These are phyloP conservation scores for Arge pagana DNA, from an alignment of 2,888 invertebrate genomes.

Conservation along the genomic window DNA sequence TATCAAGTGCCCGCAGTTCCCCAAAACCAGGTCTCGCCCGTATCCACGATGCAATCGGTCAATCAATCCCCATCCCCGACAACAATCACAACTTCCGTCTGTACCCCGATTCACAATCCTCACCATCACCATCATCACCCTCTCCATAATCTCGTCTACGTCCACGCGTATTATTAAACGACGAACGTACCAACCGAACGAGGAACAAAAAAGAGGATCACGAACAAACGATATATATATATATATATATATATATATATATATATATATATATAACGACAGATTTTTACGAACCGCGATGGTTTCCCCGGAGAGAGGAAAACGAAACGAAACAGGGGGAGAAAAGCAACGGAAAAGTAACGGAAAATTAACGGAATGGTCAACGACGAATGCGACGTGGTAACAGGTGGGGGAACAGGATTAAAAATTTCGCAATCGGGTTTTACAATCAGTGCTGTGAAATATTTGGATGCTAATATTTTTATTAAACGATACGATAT, in stretches of 20 bases:
- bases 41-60: constrained; percentile 57
- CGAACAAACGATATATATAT: constrained; percentile 2
- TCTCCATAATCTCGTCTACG: constrained; percentile 55
- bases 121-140: constrained; percentile 50
- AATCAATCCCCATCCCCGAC: constrained; percentile 54
- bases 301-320: too few species aligned
- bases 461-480: too few species aligned
- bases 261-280: background rate
- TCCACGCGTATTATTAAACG: constrained; percentile 55
- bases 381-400: too few species aligned
- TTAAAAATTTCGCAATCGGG: too few species aligned
- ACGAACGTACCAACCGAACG: too few species aligned
- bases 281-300: too few species aligned
- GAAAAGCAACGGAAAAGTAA: too few species aligned
- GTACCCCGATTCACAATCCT: constrained; percentile 48
- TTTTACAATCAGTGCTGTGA: too few species aligned
- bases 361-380: too few species aligned
- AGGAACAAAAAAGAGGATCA: background rate
- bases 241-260: constrained; percentile 2
- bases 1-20: constrained; percentile 54
- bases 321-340: too few species aligned
- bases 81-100: constrained; percentile 39
- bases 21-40: constrained; percentile 57
- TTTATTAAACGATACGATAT: too few species aligned
- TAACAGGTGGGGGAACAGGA: too few species aligned